Evolutionary conservation across 2,113 vertebrate species (phyloP).

Genomic region (Scopus umbretta): DNA sequence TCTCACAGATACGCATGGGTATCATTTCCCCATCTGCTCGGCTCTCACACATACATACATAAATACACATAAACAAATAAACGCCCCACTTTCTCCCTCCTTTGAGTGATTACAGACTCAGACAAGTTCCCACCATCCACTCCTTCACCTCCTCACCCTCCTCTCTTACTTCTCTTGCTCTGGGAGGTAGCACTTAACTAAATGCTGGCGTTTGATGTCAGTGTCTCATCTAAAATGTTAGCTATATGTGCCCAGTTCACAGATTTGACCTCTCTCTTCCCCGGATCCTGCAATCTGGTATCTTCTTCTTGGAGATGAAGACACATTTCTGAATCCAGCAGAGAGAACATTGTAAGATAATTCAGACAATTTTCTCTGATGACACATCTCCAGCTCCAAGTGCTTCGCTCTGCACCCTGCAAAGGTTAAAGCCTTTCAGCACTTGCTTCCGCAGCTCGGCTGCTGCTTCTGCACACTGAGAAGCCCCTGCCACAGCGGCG

Average conservation of each 20-base stretch:
- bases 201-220: neutral
- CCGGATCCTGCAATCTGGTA: neutral
- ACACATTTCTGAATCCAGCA: neutral
- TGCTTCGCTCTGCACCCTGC: neutral
- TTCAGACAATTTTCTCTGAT: constrained; percentile 17
- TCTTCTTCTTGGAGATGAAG: neutral
- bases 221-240: neutral
- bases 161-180: neutral
- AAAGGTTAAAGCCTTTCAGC: neutral
- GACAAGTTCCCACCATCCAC: neutral
- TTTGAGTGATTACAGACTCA: neutral
- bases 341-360: neutral
- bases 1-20: neutral
- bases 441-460: neutral
- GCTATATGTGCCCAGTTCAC: neutral
- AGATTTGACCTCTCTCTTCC: neutral
- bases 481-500: neutral
- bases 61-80: neutral
- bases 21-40: neutral
- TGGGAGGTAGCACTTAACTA: neutral
- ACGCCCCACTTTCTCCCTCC: neutral
- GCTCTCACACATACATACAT: neutral
- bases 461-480: neutral
- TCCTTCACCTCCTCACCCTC: neutral
- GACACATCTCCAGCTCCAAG: constrained; percentile 8